Evolutionary conservation across 2,888 invertebrate genomes (phyloP).

Genomic region (Cephus nigrinus): DNA sequence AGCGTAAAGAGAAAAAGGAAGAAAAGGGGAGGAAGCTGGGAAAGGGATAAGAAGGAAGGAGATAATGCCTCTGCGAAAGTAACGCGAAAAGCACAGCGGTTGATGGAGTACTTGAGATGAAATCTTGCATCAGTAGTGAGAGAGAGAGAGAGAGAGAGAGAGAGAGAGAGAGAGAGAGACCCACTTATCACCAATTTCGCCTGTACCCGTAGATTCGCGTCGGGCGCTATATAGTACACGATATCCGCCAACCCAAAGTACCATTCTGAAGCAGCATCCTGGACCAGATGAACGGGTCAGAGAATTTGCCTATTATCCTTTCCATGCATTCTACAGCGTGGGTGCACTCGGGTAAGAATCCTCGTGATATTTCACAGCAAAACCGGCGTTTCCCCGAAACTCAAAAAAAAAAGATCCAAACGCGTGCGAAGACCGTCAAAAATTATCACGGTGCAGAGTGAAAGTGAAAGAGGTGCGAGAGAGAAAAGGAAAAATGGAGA

Average conservation of each 20-base stretch:
- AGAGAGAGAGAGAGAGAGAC: not conserved
- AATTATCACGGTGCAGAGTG: not conserved
- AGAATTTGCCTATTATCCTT: not conserved
- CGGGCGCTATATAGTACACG: not conserved
- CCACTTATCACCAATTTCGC: not conserved
- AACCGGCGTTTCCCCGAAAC: not conserved
- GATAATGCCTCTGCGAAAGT: not conserved
- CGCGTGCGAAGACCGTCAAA: not conserved
- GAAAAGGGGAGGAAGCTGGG: not conserved
- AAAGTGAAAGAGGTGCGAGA: too few relatives aligned
- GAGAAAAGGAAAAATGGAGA: not conserved
- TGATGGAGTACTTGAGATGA: not conserved
- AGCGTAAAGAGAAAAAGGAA: constrained; percentile 6
- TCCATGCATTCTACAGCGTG: not conserved
- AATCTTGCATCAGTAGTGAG: not conserved
- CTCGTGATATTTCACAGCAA: not conserved
- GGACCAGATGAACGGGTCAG: not conserved
- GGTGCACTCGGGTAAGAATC: not conserved
- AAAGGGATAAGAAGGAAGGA: constrained; percentile 5
- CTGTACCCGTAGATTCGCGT: not conserved
- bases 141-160: too few relatives aligned
- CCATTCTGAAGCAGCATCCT: not conserved
- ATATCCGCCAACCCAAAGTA: not conserved
- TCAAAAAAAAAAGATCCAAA: not conserved
- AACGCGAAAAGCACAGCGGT: not conserved